Evolutionary conservation across 2,888 invertebrate genomes (phyloP), one percentile per base, ranked within the genome.

Genomic region (Dicyrtoma fusca): DNA sequence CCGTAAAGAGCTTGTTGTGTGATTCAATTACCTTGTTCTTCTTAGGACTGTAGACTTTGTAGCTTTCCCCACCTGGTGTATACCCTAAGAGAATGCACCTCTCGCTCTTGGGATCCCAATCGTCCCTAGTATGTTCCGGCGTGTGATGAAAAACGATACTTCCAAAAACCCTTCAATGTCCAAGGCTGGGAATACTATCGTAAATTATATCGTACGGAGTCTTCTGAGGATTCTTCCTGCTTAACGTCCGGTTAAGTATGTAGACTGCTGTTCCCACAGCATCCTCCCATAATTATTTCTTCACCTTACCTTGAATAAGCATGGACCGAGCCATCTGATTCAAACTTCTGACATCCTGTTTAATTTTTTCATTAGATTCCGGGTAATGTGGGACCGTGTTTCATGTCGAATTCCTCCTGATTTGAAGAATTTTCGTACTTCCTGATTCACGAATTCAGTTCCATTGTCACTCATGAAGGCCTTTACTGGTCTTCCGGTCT

Each of bases 251-350:
- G 72, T 83, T 83, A 21, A 81, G 68, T 5, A 82, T 26, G 73
- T 82, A 82, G 1, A 81, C 81, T 4, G 82, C 81, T 13, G 82
- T 82, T 44, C 79, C 80, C 3, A 82, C 81, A n/a, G 82, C 83
- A 76, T 84, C 82, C 6, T 81, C 82, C 83, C 83, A 84, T 19
- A 83, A 74, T 17, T 72, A 63, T 23, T 76, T n/a, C n/a, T n/a
- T n/a, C n/a, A n/a, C n/a, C n/a, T n/a, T n/a, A n/a, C n/a, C n/a
- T n/a, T n/a, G n/a, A n/a, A n/a, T n/a, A n/a, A n/a, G n/a, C n/a
- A n/a, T n/a, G n/a, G n/a, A n/a, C n/a, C n/a, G n/a, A n/a, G n/a
- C n/a, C n/a, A n/a, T n/a, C n/a, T n/a, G n/a, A n/a, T n/a, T n/a
- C n/a, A n/a, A n/a, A n/a, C n/a, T n/a, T n/a, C n/a, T n/a, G n/a